Base-by-base conservation (phyloP, 2,888 invertebrate species). In the Thera obeliscata region DNA sequence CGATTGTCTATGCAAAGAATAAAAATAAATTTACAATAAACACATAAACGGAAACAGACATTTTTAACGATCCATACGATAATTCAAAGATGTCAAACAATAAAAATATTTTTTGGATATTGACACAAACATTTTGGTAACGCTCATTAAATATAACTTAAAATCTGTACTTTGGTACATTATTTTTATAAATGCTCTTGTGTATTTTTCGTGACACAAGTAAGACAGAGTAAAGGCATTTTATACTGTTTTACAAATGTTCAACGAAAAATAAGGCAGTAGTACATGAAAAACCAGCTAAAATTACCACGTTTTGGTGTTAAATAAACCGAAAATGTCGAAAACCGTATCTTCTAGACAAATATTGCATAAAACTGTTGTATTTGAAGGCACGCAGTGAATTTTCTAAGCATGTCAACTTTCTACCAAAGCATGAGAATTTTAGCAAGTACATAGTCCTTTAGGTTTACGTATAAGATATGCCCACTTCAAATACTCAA, bases 131-230 rank as follows among this genome's bases (percentile, higher is more conserved):
- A 73, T 71, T 80, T 78, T 80, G 81, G 82, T 81, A 82, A 82
- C 78, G 74, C 70, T 69, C 75, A 74, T 70, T 76, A 75, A 80
- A 76, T 78, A 76, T 73, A 76, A 76, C 74, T 73, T 79, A 78
- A 78, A 78, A 79, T 73, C 75, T 78, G 78, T 78, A 82, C 73
- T 76, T 67, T 69, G 73, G 79, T 78, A 80, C 78, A 79, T 71
- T 76, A 76, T 74, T 76, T 68, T 78, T 79, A 80, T 85, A 85
- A 85, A 85, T 85, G 85, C 84, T 83, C 80, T 80, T 74, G 73
- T 70, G 73, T 75, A 79, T 77, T 75, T 78, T 71, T 76, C 78
- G 79, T 76, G 75, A 75, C 71, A 71, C 65, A 72, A 58, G 41
- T 54, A 12, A 72, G 61, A 64, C 73, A 75, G 74, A 70, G 69